Evolutionary conservation across 2,888 invertebrate genomes (phyloP), one percentile per base, ranked within the genome.

Genomic region (Mamestra brassicae): DNA sequence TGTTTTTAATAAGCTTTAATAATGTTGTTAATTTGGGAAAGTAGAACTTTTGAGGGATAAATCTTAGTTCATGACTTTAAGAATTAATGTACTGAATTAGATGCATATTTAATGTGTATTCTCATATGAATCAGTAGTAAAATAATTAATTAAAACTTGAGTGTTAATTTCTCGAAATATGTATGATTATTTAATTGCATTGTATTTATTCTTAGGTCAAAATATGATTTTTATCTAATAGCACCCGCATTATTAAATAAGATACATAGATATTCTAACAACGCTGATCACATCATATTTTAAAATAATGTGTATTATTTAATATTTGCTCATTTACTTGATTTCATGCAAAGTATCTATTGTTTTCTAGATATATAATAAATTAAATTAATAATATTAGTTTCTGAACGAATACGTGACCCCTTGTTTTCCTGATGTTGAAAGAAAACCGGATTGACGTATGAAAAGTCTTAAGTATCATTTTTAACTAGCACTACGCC

Each of bases 321-420:
- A 26, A 38, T 26, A 34, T 38, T 26, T 34, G 42, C 0, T 58
- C 10, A 5, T 73, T 34, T 11, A n/a, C 60, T 60, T 45, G 34
- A 60, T 57, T 15, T 1, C 4, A 45, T 52, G 1, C 15, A n/a
- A 42, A 52, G 11, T 74, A 4, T 52, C 52, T 17, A 52, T 73
- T 74, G 52, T 73, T 36, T 60, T 72, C 6, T 58, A 38, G 17
- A 73, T 34, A 8, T 36, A 17, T 15, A 17, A 3, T 36, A 36
- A 15, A n/a, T 47, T 50, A 1, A 52, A 5, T 52, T 52, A 52
- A 17, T 17, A 1, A 50, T 15, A 15, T 50, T 50, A 50, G 3
- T 50, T 15, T 15, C 3, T 45, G 11, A 45, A 45, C 11, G 11
- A 42, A 47, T 34, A 26, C 26, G 26, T 26, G 26, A 26, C 26